Evolutionary conservation across 2,888 invertebrate genomes (phyloP).

Genomic region (Latrodectus hesperus): DNA sequence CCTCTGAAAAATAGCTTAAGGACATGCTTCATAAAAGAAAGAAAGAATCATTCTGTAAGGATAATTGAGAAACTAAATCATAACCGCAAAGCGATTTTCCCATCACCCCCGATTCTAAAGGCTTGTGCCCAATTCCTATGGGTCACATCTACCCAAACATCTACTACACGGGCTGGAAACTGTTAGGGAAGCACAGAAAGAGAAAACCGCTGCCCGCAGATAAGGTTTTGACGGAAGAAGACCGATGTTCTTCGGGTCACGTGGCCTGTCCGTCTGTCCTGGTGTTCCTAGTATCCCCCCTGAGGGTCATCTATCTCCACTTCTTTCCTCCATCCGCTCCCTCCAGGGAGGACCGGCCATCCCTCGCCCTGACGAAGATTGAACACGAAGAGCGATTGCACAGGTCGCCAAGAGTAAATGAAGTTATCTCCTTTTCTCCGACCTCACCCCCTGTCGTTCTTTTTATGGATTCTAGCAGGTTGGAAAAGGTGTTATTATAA

Average conservation of each 20-base stretch:
- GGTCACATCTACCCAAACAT: conserved; percentile 44
- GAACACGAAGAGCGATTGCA: conserved; percentile 31
- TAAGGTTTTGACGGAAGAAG: conserved; percentile 64
- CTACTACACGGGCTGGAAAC: conserved; percentile 10
- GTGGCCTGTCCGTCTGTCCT: conserved; percentile 24
- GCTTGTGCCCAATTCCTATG: conserved; percentile 43
- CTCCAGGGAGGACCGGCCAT: conserved; percentile 7
- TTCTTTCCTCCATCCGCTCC: conserved; percentile 19
- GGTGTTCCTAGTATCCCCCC: conserved; percentile 1
- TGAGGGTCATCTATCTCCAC: conserved; percentile 41
- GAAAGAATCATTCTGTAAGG: no score
- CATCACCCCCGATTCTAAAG: conserved; percentile 30
- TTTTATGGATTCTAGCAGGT: conserved; percentile 26
- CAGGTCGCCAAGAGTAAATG: conserved; percentile 38
- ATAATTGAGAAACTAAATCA: no score
- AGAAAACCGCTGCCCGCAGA: conserved; percentile 31
- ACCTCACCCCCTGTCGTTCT: not conserved
- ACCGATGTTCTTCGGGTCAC: conserved; percentile 56
- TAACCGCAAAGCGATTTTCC: conserved; percentile 1
- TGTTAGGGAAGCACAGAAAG: not conserved
- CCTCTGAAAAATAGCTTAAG: no score
- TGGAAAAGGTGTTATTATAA: conserved; percentile 13
- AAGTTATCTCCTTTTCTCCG: conserved; percentile 32
- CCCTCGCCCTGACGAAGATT: conserved; percentile 39
- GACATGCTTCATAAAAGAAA: no score